Conservation (phyloP, 2,888 invertebrate genomes). For the Mesoligia furuncula region DNA sequence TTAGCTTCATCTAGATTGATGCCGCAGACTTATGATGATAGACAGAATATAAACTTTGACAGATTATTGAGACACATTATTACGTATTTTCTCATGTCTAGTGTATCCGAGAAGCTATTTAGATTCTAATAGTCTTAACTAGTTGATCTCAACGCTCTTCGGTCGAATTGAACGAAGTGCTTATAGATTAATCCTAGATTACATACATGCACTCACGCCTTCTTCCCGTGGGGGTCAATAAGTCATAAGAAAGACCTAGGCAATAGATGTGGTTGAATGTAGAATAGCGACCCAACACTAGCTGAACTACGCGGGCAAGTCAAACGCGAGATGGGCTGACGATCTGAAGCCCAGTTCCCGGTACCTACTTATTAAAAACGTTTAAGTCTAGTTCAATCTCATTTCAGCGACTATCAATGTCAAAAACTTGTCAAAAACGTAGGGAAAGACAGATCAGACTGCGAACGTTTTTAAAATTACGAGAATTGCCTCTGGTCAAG, state of each 20-base stretch:
- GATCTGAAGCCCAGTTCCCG: no score
- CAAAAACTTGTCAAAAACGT: no score
- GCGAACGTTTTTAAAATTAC: no score
- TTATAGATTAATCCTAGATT: slow-evolving; percentile 9
- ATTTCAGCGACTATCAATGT: no score
- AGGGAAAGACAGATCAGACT: no score
- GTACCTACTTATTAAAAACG: no score
- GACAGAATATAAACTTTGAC: slow-evolving; percentile 11
- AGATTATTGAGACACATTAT: slow-evolving; percentile 14
- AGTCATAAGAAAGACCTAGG: neutral
- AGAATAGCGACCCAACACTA: neutral
- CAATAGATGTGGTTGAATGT: neutral
- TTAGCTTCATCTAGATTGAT: slow-evolving; percentile 16
- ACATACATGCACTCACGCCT: no score
- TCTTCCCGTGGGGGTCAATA: neutral
- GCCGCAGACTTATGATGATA: slow-evolving; percentile 14
- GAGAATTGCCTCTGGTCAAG: neutral
- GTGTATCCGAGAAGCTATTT: slow-evolving; percentile 14
- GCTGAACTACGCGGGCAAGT: neutral
- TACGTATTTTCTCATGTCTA: neutral
- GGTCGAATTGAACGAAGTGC: neutral
- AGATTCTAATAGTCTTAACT: slow-evolving; percentile 7
- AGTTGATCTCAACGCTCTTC: neutral
- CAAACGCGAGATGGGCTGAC: neutral
- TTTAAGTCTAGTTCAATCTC: no score